Percentiles rank a stretch among this genome's conserved stretches.
Conservation (phyloP, 2,888 invertebrate genomes). For the Hydriomena furcata region DNA sequence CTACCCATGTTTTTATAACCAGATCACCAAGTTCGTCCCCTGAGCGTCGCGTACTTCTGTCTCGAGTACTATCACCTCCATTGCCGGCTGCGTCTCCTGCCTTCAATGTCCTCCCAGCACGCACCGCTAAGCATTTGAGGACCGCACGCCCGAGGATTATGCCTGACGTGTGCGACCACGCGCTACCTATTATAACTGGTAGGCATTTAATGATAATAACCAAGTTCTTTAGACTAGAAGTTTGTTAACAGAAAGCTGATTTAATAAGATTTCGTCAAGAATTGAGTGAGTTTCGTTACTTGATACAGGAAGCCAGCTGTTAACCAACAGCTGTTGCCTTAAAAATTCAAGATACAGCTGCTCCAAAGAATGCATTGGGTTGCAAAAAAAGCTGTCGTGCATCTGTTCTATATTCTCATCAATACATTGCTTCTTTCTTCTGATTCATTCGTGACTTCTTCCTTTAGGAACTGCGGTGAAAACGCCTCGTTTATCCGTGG, state of each 20-base stretch:
- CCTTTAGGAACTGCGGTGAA: slow-evolving; percentile 63
- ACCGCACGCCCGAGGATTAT: slow-evolving; percentile 48
- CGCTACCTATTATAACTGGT: slow-evolving; percentile 68
- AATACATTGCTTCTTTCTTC: neutral
- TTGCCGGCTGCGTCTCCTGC: slow-evolving; percentile 63
- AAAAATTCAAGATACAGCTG: neutral
- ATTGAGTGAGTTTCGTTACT: neutral
- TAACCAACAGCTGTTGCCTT: slow-evolving; percentile 13
- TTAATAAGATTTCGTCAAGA: neutral
- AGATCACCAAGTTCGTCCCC: slow-evolving; percentile 79
- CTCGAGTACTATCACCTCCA: slow-evolving; percentile 65
- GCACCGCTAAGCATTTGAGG: slow-evolving; percentile 55
- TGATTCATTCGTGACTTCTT: neutral
- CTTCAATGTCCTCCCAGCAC: slow-evolving; percentile 57
- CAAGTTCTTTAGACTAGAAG: no score
- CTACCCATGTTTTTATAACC: neutral
- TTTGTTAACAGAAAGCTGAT: no score
- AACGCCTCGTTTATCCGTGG: slow-evolving; percentile 68
- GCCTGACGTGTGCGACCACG: slow-evolving; percentile 47
- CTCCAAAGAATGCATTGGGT: neutral
- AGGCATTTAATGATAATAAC: neutral
- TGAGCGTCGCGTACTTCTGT: slow-evolving; percentile 63
- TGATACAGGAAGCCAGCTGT: slow-evolving; percentile 17
- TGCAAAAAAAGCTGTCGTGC: no score
- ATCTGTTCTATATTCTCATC: neutral